Evolutionary conservation across 30 jellyfish, hydroid and myxozoan species (phyloP).

Genomic region (Cassiopea xamachana): DNA sequence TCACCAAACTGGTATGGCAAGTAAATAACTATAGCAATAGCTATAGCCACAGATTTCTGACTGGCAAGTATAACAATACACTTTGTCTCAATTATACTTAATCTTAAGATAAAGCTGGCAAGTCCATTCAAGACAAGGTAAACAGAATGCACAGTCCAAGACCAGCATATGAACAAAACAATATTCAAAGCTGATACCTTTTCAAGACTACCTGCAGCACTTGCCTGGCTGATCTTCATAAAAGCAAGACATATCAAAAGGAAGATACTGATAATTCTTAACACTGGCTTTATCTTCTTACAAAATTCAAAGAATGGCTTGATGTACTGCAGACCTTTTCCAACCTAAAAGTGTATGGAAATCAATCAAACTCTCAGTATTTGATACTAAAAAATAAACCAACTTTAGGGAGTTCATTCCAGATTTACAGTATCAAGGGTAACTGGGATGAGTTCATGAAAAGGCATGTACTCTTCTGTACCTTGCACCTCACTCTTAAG

Average conservation of each 20-base stretch:
- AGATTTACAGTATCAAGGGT: too few relatives aligned
- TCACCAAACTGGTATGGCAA: constrained; percentile 80
- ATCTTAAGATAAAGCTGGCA: constrained; percentile 66
- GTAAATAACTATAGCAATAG: constrained; percentile 74
- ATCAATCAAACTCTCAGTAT: not conserved
- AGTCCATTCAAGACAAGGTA: constrained; percentile 70
- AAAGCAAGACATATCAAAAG: constrained; percentile 76
- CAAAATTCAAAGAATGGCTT: constrained; percentile 48
- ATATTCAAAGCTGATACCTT: constrained; percentile 49
- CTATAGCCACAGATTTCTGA: constrained; percentile 89
- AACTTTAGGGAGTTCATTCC: too few relatives aligned
- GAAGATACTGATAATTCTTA: constrained; percentile 72
- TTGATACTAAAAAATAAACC: too few relatives aligned
- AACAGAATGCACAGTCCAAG: constrained; percentile 75
- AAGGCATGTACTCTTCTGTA: too few relatives aligned
- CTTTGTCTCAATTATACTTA: constrained; percentile 57
- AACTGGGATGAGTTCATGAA: too few relatives aligned
- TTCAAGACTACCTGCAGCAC: constrained; percentile 79
- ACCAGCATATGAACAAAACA: constrained; percentile 76
- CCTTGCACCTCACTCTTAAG: too few relatives aligned
- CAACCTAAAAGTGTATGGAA: constrained; percentile 56
- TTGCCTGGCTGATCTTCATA: constrained; percentile 88
- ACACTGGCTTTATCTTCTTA: constrained; percentile 58
- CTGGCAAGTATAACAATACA: constrained; percentile 86
- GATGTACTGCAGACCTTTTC: constrained; percentile 84